phyloP scores from a whole-genome alignment of 92 coral and sea anemone genomes.

The Porites evermanni region DNA sequence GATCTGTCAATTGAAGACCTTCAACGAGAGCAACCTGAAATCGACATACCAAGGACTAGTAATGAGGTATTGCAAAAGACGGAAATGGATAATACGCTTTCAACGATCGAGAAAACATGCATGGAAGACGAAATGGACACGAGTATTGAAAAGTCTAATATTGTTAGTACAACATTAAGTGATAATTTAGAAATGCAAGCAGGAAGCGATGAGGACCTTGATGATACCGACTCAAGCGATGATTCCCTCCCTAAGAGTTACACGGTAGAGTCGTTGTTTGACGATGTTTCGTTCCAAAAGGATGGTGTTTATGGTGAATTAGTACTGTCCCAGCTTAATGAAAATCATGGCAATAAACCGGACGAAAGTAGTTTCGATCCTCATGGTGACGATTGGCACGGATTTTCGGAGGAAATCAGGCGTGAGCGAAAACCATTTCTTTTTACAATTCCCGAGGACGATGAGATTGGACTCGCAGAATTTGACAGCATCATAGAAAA shows the following conservation, averaged over 20 bases:
- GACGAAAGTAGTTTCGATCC: constrained; percentile 31
- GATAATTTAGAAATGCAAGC: constrained; percentile 37
- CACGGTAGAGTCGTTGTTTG: constrained; percentile 27
- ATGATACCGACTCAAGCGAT: constrained; percentile 9
- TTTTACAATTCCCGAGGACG: constrained; percentile 50
- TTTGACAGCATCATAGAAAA: not conserved
- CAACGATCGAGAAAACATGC: not conserved
- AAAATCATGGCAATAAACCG: not conserved
- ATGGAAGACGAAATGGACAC: constrained; percentile 4
- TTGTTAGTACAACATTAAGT: constrained; percentile 23
- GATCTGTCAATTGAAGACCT: constrained; percentile 18
- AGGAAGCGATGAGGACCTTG: constrained; percentile 2
- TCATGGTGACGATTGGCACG: constrained; percentile 40
- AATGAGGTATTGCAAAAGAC: not conserved
- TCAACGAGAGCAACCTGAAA: not conserved
- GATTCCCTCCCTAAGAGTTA: not conserved
- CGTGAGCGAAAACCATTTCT: constrained; percentile 27
- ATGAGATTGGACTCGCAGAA: constrained; percentile 30
- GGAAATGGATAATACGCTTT: not conserved
- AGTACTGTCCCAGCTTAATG: constrained; percentile 26
- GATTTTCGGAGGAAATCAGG: constrained; percentile 29
- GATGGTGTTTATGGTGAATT: constrained; percentile 56
- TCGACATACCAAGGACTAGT: not conserved
- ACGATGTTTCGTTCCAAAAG: constrained; percentile 39
- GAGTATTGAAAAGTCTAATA: constrained; percentile 24